Evolutionary conservation across 2,797 vertebrate genomes (phyloP).

Genomic region (Pseudochirops corinnae): DNA sequence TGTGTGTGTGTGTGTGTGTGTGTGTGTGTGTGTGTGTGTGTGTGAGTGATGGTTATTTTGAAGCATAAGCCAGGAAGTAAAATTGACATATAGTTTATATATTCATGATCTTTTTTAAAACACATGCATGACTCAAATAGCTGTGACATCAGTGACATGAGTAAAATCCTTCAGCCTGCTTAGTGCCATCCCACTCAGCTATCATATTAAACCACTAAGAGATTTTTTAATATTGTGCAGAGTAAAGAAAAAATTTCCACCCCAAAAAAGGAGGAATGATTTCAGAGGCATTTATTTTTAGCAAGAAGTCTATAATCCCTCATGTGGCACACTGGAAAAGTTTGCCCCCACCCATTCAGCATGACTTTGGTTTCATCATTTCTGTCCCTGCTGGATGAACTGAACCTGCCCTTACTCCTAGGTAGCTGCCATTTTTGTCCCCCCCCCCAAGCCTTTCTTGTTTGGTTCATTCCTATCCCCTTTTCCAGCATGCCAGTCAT

Average conservation of each 20-base stretch:
- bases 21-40: too few species aligned
- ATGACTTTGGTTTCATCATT: constrained; percentile 4
- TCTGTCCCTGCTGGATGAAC: accelerated
- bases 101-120: neutral
- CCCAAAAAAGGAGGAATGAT: neutral
- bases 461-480: neutral
- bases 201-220: neutral
- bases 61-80: neutral
- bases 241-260: neutral
- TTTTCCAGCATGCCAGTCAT: neutral
- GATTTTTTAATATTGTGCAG: neutral
- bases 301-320: neutral
- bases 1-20: too few species aligned
- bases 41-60: neutral
- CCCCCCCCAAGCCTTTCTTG: neutral
- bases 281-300: neutral
- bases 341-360: accelerated
- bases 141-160: neutral
- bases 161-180: neutral
- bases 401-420: neutral
- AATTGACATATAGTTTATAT: neutral
- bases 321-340: neutral
- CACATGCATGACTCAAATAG: neutral
- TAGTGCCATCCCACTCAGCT: neutral
- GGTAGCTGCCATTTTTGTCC: neutral